Conservation (phyloP, 2,888 invertebrate genomes). For the Seira musarum region DNA sequence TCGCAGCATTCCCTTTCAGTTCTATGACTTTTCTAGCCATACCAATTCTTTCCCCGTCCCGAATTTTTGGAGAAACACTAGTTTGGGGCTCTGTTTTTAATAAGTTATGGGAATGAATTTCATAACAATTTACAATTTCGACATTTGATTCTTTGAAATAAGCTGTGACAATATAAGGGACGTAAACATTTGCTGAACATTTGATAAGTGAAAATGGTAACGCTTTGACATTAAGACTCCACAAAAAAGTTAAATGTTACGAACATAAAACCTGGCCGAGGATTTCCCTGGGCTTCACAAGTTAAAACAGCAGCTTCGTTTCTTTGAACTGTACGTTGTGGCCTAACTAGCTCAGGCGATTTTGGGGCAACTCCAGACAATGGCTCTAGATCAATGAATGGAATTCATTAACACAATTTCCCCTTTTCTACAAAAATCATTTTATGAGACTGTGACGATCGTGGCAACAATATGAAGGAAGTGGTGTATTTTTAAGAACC, state of each 20-base stretch:
- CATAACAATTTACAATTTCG: neutral
- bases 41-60: conserved; percentile 70
- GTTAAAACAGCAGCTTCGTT: conserved; percentile 59
- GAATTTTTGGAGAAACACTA: conserved; percentile 70
- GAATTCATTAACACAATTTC: neutral
- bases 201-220: too few species aligned
- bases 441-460: too few species aligned
- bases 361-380: conserved; percentile 66
- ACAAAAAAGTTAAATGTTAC: neutral
- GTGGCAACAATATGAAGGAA: too few species aligned
- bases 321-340: conserved; percentile 44
- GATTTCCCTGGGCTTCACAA: conserved; percentile 64
- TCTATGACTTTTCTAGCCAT: conserved; percentile 68
- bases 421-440: conserved; percentile 20
- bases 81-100: conserved; percentile 68
- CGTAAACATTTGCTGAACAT: too few species aligned
- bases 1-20: conserved; percentile 72
- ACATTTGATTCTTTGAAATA: neutral
- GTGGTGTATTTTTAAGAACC: too few species aligned
- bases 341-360: conserved; percentile 64
- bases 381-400: conserved; percentile 56
- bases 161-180: conserved; percentile 32
- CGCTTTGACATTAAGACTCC: neutral
- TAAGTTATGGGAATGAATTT: neutral
- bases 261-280: conserved; percentile 55